These are phyloP conservation scores for Amblyopsis hoosieri DNA, from an alignment of 2,797 vertebrate genomes.

Conservation along the genomic window DNA sequence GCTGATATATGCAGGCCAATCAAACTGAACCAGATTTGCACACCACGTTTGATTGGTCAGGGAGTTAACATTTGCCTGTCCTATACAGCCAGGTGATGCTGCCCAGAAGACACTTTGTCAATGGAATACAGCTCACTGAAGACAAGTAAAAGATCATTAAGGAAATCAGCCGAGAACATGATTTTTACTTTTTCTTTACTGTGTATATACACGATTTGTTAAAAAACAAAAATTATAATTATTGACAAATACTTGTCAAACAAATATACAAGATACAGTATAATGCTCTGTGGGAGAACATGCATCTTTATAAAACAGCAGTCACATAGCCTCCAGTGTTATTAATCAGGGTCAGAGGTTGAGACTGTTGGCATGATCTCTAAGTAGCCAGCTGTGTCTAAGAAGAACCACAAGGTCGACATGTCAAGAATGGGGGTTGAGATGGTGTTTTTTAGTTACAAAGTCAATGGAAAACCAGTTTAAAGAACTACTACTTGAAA, in stretches of 20 bases:
- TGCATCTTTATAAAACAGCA: neutral
- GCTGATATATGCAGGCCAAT: neutral
- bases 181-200: no score
- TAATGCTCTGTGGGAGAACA: no score
- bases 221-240: no score
- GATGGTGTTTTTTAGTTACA: constrained; percentile 28
- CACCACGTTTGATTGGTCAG: neutral
- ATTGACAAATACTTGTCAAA: no score
- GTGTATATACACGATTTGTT: no score
- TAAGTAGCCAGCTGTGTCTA: constrained; percentile 41
- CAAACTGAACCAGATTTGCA: neutral
- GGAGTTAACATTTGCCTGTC: neutral
- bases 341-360: constrained; percentile 32
- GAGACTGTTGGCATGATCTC: constrained; percentile 1
- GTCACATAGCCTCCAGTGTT: constrained; percentile 7
- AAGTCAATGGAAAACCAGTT: constrained; percentile 61
- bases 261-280: no score
- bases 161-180: no score
- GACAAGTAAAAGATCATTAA: neutral
- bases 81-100: neutral
- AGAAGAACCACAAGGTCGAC: constrained; percentile 30
- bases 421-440: constrained; percentile 42
- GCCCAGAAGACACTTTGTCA: neutral
- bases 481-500: constrained; percentile 19
- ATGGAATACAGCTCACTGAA: constrained; percentile 1